phyloP scores from a whole-genome alignment of 2,113 vertebrate genomes.

The Melanerpes formicivorus region DNA sequence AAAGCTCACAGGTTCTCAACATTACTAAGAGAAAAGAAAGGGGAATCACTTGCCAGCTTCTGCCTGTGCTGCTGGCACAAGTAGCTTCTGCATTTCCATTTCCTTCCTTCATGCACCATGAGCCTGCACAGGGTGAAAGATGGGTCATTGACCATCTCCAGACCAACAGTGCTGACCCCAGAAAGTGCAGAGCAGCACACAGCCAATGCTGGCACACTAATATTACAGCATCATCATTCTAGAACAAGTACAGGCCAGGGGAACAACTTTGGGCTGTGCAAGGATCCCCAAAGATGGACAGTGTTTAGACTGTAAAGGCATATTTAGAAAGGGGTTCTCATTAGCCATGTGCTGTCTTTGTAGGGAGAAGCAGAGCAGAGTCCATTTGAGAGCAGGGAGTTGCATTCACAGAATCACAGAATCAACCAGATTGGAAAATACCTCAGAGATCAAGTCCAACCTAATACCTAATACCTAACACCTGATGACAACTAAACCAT shows the following conservation, averaged over 20 bases:
- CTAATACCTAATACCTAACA: no score
- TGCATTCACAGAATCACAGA: neutral
- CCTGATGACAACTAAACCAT: no score
- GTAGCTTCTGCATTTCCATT: constrained; percentile 15
- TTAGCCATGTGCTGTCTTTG: neutral
- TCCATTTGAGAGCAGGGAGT: neutral
- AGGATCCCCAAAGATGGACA: neutral
- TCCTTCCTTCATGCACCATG: neutral
- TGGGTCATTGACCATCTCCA: neutral
- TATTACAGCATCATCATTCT: rapidly evolving
- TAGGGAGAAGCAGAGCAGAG: neutral
- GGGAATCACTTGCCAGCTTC: neutral
- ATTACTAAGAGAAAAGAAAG: neutral
- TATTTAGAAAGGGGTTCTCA: neutral
- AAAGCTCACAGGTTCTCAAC: neutral
- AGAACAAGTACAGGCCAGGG: neutral
- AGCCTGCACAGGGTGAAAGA: neutral
- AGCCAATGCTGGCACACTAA: neutral
- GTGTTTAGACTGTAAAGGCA: neutral
- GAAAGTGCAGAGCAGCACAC: neutral
- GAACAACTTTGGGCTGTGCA: neutral
- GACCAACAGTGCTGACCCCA: neutral
- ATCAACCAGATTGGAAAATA: no score
- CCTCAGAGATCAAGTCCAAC: no score
- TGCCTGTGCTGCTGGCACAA: neutral